A percentile compares a stretch with the other conserved stretches of the same genome.
Evolutionary conservation across 2,113 vertebrate species (phyloP).

Genomic region (Dicentrarchus labrax): DNA sequence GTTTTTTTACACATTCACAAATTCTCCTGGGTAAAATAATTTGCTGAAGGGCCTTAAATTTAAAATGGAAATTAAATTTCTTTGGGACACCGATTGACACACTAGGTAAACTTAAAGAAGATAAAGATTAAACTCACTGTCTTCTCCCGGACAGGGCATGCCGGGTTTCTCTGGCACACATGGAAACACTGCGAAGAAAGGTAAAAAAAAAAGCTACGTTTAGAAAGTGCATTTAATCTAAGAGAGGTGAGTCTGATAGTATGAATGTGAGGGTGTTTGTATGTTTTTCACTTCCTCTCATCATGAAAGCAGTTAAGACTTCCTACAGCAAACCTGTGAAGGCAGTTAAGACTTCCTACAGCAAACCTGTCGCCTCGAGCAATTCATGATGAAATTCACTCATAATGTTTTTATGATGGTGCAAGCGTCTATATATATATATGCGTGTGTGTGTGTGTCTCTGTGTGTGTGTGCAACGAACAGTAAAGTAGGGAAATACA

Average conservation of each 20-base stretch:
- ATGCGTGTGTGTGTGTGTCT: background rate
- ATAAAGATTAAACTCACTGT: constrained; percentile 88
- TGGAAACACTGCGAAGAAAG: constrained; percentile 90
- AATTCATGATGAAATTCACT: background rate
- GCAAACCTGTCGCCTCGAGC: constrained; percentile 1
- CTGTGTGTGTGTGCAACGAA: background rate
- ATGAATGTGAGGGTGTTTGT: background rate
- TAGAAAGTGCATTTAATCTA: background rate
- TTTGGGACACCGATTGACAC: background rate
- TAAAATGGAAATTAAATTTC: constrained; percentile 5
- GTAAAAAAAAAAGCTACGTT: constrained; percentile 25
- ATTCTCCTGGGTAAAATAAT: too few relatives aligned
- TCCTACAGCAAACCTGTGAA: constrained; percentile 22
- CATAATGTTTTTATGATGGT: constrained; percentile 2
- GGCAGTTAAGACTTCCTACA: constrained; percentile 17
- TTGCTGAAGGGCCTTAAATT: background rate
- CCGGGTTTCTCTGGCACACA: constrained; percentile 96
- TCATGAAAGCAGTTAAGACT: background rate
- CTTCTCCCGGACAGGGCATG: constrained; percentile 98
- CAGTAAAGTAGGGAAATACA: constrained; percentile 3
- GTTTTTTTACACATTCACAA: too few relatives aligned
- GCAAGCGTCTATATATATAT: background rate
- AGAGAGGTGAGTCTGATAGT: background rate
- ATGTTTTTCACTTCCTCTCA: constrained; percentile 8
- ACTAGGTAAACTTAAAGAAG: background rate